Conservation (phyloP, 2,113 vertebrate genomes). For the Pterocles gutturalis region DNA sequence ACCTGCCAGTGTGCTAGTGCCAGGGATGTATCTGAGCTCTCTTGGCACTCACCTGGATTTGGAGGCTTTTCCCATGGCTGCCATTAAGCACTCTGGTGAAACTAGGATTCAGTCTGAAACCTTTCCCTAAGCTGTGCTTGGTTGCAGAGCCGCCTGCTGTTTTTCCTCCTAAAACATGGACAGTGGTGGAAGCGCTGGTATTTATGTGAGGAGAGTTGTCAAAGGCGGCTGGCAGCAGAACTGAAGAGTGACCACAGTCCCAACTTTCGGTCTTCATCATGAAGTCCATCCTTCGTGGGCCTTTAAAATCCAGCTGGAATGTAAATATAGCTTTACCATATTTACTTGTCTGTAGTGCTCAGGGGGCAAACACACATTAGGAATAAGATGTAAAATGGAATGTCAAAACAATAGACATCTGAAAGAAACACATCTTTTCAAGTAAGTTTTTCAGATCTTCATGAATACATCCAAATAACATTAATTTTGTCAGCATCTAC, state of each 20-base stretch:
- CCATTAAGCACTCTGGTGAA: background rate
- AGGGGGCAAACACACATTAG: background rate
- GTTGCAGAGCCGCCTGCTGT: background rate
- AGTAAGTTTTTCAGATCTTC: background rate
- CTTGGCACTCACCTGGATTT: background rate
- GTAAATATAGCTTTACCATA: background rate
- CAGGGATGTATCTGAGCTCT: background rate
- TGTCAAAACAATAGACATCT: background rate
- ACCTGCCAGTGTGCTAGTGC: background rate
- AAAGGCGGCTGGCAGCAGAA: background rate
- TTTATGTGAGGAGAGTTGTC: background rate
- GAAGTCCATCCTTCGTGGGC: background rate
- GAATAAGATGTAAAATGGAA: background rate
- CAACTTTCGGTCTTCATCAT: background rate
- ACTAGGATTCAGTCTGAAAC: background rate
- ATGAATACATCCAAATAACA: background rate
- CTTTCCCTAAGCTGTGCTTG: background rate
- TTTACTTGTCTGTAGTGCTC: background rate
- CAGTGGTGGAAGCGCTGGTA: background rate
- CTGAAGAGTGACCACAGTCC: background rate
- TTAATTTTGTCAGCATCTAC: background rate
- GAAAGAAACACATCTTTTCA: background rate
- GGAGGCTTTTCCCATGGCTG: background rate
- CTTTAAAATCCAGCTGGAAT: background rate
- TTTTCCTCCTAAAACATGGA: background rate